Conservation (phyloP, 2,888 invertebrate species). For the Chelonus formosanus region DNA sequence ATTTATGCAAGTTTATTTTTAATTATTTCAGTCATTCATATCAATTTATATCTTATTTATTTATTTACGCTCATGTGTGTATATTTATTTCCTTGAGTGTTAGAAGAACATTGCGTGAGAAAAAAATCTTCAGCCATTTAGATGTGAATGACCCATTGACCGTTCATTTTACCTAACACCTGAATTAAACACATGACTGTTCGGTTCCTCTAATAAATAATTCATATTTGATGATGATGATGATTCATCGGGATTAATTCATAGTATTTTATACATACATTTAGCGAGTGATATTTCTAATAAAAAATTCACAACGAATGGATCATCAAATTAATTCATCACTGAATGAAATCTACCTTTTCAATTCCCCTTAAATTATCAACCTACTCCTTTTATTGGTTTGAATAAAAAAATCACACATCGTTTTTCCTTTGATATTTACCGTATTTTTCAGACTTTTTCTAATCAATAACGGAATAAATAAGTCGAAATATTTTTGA, state of each 20-base stretch:
- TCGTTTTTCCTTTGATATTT: background rate
- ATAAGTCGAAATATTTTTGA: constrained; percentile 2
- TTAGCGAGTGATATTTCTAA: constrained; percentile 6
- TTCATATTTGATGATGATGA: constrained; percentile 18
- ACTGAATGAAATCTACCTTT: too few relatives aligned
- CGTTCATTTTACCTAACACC: constrained; percentile 14
- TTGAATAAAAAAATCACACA: too few relatives aligned
- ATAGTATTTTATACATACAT: constrained; percentile 17
- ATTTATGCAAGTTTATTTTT: too few relatives aligned
- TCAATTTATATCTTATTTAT: background rate
- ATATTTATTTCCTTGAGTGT: too few relatives aligned
- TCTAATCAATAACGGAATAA: constrained; percentile 28
- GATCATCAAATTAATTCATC: too few relatives aligned
- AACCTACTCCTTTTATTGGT: too few relatives aligned
- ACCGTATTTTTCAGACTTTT: background rate
- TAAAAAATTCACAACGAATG: background rate
- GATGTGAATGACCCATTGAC: constrained; percentile 10
- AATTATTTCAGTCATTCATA: background rate
- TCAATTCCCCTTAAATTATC: too few relatives aligned
- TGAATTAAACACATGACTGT: constrained; percentile 2
- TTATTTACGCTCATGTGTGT: too few relatives aligned
- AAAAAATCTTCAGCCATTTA: background rate
- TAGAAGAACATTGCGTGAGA: background rate
- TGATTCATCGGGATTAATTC: constrained; percentile 33
- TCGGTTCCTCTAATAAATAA: constrained; percentile 28